Percentiles rank a stretch among this genome's conserved stretches.
Conservation (phyloP, 2,888 invertebrate genomes). For the Chloromyia formosa region DNA sequence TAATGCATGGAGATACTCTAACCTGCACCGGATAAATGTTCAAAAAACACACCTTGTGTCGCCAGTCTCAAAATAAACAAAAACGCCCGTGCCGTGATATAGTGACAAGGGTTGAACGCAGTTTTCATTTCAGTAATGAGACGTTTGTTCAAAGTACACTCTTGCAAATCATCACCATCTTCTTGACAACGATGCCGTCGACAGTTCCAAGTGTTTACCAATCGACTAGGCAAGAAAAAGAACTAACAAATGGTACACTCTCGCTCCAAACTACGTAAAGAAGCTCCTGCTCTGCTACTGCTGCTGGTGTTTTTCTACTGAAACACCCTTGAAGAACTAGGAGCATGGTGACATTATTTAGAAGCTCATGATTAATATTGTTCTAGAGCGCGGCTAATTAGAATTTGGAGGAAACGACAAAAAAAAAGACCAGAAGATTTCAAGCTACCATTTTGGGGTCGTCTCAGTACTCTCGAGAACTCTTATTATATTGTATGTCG, state of each 20-base stretch:
- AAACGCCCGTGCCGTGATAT: background rate
- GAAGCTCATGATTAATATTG: constrained; percentile 36
- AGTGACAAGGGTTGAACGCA: constrained; percentile 27
- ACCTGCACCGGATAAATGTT: too few species aligned
- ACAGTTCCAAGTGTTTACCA: constrained; percentile 40
- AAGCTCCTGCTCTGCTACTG: background rate
- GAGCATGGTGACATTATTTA: constrained; percentile 42
- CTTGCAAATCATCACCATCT: constrained; percentile 42
- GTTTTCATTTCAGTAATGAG: constrained; percentile 44
- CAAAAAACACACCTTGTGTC: too few species aligned
- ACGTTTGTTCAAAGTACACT: constrained; percentile 39
- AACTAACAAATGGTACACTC: background rate
- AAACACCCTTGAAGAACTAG: constrained; percentile 22
- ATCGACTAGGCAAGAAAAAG: constrained; percentile 13
- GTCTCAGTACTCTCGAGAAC: background rate
- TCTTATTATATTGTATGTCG: too few species aligned
- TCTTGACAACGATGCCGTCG: constrained; percentile 9
- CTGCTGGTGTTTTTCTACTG: constrained; percentile 5
- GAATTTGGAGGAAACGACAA: constrained; percentile 29
- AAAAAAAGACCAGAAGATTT: background rate
- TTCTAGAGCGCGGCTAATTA: constrained; percentile 41
- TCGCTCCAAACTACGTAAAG: background rate
- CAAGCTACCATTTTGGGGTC: constrained; percentile 30
- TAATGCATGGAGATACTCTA: too few species aligned
- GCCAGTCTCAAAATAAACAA: constrained; percentile 25